These are phyloP conservation scores for Ptychodera flava DNA, from an alignment of 35 echinoderm and acorn worm species.

Conservation along the genomic window DNA sequence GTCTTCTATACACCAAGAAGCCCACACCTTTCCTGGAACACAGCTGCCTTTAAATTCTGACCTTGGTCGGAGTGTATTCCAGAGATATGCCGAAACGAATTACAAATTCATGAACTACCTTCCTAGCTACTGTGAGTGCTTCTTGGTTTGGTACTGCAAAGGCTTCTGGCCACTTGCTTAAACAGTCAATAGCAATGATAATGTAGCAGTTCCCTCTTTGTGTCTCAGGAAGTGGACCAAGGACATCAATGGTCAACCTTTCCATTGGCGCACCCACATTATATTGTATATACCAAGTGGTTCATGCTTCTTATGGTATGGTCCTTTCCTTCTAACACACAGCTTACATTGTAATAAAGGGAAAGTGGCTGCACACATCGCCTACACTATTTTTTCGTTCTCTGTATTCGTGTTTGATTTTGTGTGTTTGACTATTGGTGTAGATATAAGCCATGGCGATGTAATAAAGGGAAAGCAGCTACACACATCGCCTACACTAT, in stretches of 20 bases:
- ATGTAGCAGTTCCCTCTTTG: conserved; percentile 36
- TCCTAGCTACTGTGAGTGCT: conserved; percentile 17
- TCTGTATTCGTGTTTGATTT: too few relatives aligned
- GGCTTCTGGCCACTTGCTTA: conserved; percentile 45
- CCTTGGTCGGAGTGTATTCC: conserved; percentile 49
- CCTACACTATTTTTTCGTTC: too few relatives aligned
- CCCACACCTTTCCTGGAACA: conserved; percentile 45
- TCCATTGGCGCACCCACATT: conserved; percentile 17
- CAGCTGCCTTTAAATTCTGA: conserved; percentile 39
- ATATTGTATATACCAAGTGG: neutral
- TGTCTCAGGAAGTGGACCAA: neutral
- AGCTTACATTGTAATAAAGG: neutral
- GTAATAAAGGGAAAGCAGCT: too few relatives aligned
- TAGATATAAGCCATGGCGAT: too few relatives aligned
- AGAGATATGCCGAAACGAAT: conserved; percentile 20
- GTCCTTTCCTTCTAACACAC: conserved; percentile 6
- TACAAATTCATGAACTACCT: conserved; percentile 37
- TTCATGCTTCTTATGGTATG: neutral
- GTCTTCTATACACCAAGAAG: conserved; percentile 32
- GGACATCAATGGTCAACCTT: conserved; percentile 20
- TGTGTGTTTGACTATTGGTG: too few relatives aligned
- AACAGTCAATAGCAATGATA: conserved; percentile 35
- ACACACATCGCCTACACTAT: too few relatives aligned
- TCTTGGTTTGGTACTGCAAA: conserved; percentile 25
- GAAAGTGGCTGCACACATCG: too few relatives aligned